Evolutionary conservation across 2,888 invertebrate species (phyloP), one percentile per base, ranked within the genome.

Genomic region (Erynnis tages): DNA sequence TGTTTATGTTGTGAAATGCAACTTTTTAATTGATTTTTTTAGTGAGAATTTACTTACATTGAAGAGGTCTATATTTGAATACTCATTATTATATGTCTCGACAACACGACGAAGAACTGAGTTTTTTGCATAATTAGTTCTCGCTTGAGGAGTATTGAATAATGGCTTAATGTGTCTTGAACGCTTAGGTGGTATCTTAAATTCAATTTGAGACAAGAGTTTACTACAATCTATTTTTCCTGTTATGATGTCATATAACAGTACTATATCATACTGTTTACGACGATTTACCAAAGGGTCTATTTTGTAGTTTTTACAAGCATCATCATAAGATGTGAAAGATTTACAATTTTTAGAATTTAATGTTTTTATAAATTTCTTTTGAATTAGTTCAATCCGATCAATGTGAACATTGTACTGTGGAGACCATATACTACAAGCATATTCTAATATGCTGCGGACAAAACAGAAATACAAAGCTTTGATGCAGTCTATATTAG

Each of bases 401-500:
- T 46, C 6, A n/a, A 21, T 16, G n/a, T 50, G 21, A 8, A 32
- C 17, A 7, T 14, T 13, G 21, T 45, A 45, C 25, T 11, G 34
- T 0, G 53, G 45, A 7, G 16, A 17, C 38, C 53, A 53, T 3
- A 53, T 10, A 11, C 17, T 13, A 1, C 29, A 34, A 1, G 43
- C 54, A n/a, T 48, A 48, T 16, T 48, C 48, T 8, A 47, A 23
- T 1, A 34, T 40, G 10, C 40, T 17, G 8, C 43, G 21, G 2
- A 54, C 40, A 10, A 13, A 45, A 10, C 38, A 5, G 14, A n/a
- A 38, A 17, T 53, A 53, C n/a, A 53, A 11, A n/a, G 25, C 11
- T 21, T 46, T 47, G 1, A 41, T 29, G 8, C 32, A 25, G 1
- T 23, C 14, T 10, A 35, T 16, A 16, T 35, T 17, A 1, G 10